phyloP scores from a whole-genome alignment of 1,140 invertebrate species.

The Chelonus insularis region DNA sequence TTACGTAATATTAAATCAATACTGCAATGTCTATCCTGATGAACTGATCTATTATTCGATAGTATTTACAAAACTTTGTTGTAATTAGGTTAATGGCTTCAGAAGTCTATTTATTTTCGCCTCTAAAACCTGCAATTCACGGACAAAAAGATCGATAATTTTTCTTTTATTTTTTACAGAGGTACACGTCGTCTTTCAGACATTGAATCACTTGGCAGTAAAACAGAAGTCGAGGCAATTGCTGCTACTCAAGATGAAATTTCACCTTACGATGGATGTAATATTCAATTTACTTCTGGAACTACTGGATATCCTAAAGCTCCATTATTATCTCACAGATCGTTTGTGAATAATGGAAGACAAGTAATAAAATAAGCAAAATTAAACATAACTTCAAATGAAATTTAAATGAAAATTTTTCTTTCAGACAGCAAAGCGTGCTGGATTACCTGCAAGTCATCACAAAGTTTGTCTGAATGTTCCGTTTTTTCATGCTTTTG shows the following conservation, averaged over 20 bases:
- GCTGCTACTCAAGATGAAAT: constrained; percentile 52
- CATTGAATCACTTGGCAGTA: constrained; percentile 54
- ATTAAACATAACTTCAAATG: not conserved
- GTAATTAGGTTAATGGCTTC: constrained; percentile 52
- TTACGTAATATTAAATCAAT: no score
- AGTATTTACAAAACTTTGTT: no score
- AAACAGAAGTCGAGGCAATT: constrained; percentile 41
- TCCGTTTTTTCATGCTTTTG: constrained; percentile 92
- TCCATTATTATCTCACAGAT: constrained; percentile 78
- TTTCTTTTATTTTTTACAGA: constrained; percentile 54
- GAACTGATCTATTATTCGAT: no score
- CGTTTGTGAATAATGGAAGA: constrained; percentile 84
- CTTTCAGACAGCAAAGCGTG: constrained; percentile 62
- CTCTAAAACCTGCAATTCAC: not conserved
- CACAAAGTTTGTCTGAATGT: constrained; percentile 76
- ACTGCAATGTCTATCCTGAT: no score
- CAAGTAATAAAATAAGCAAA: constrained; percentile 36
- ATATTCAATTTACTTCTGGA: constrained; percentile 89
- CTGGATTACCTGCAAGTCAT: constrained; percentile 61
- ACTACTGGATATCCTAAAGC: constrained; percentile 90
- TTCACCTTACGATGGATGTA: constrained; percentile 70
- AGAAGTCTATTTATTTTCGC: constrained; percentile 18
- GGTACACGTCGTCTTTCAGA: constrained; percentile 67
- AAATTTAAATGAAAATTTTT: not conserved
- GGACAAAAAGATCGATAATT: constrained; percentile 9